A percentile compares a stretch with the other conserved stretches of the same genome.
phyloP scores from a whole-genome alignment of 2,113 vertebrate species.

The Stigmatopora nigra region DNA sequence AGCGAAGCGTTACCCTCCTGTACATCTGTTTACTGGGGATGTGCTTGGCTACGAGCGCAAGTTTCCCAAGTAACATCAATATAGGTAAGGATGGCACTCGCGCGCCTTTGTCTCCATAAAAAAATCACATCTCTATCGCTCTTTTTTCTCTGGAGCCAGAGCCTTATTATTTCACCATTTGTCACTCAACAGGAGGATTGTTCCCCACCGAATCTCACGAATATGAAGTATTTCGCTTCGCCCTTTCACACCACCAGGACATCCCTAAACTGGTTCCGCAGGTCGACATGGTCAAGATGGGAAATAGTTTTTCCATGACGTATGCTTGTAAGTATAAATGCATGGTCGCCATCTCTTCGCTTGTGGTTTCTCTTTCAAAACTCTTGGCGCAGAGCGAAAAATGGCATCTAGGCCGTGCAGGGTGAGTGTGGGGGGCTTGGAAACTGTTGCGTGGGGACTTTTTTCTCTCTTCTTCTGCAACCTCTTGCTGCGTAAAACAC shows the following conservation, averaged over 20 bases:
- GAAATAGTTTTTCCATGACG: conserved; percentile 98
- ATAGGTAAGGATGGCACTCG: conserved; percentile 82
- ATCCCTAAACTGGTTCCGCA: conserved; percentile 97
- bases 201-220: conserved; percentile 95
- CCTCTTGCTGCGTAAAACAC: conserved; percentile 22
- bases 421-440: neutral
- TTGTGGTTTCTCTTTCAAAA: conserved; percentile 27
- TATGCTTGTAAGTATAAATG: conserved; percentile 90
- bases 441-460: conserved; percentile 57
- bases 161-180: neutral
- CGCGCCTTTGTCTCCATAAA: conserved; percentile 1
- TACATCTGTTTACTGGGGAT: conserved; percentile 96
- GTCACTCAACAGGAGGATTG: conserved; percentile 79
- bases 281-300: conserved; percentile 98
- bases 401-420: neutral
- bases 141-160: neutral
- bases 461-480: conserved; percentile 14
- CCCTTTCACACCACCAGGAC: conserved; percentile 92
- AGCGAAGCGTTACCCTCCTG: conserved; percentile 94
- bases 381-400: neutral
- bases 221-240: conserved; percentile 98
- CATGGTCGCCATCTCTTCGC: neutral
- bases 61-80: conserved; percentile 99
- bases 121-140: neutral
- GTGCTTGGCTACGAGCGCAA: conserved; percentile 92